Percentiles rank a stretch among this genome's conserved stretches.
phyloP scores from a whole-genome alignment of 2,797 vertebrate genomes.

The Benthosema pterotum region DNA sequence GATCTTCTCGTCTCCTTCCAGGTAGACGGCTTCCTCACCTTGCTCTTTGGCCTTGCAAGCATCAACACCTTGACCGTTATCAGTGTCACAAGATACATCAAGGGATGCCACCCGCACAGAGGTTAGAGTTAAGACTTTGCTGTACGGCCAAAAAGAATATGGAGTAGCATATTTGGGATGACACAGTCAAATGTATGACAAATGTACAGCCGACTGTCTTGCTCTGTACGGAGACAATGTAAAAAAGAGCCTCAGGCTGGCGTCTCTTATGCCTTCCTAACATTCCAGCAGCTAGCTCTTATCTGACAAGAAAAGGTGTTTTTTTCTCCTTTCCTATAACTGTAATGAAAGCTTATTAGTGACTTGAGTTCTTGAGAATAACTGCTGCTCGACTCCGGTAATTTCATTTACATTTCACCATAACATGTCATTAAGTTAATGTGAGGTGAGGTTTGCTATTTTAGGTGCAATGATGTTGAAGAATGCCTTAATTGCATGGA shows the following conservation, averaged over 20 bases:
- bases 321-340: conserved; percentile 31
- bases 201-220: not conserved
- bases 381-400: conserved; percentile 46
- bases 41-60: conserved; percentile 89
- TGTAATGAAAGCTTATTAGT: conserved; percentile 56
- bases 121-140: conserved; percentile 64
- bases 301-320: conserved; percentile 43
- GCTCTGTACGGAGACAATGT: not conserved
- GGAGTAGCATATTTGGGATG: no score
- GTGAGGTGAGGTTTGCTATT: conserved; percentile 66
- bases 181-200: no score
- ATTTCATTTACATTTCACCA: conserved; percentile 53
- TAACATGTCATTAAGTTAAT: conserved; percentile 63
- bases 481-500: conserved; percentile 70
- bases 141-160: no score
- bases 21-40: conserved; percentile 89
- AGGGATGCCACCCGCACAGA: conserved; percentile 85
- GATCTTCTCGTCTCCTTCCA: conserved; percentile 56
- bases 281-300: conserved; percentile 53
- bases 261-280: conserved; percentile 22
- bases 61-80: conserved; percentile 92
- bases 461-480: conserved; percentile 45
- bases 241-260: conserved; percentile 7
- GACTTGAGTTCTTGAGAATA: conserved; percentile 48
- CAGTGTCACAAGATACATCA: conserved; percentile 89